Evolutionary conservation across 1,140 invertebrate species (phyloP), one percentile per base, ranked within the genome.

Genomic region (Drosophila arawakana): DNA sequence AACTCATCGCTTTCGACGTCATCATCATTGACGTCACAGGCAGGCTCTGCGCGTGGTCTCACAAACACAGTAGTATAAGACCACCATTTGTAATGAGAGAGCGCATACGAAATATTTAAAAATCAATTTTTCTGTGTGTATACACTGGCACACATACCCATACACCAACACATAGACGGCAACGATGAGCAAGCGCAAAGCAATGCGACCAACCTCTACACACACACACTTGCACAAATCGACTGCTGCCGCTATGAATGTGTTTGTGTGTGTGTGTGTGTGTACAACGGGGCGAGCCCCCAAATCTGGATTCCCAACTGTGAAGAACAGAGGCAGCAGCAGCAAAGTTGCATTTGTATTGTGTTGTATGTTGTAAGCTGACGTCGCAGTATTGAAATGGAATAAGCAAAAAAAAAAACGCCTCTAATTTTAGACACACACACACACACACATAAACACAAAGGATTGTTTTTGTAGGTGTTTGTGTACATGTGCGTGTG

Each of bases 11-110:
- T 30, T 67, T 58, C 83, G 70, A 89, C 83, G 83, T 86, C 83
- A 89, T 89, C 83, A 74, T 80, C 73, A 84, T 86, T 86, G 83
- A 89, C 83, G 83, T 86, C 83, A 86, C 80, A 67, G 52, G 52
- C 52, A 57, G 44, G 43, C 44, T 43, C 30, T 50, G 72, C 72
- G 72, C 72, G 72, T 74, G 72, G 57, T 67, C 41, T 15, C 43
- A 57, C 37, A 50, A 68, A 78, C 43, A 50, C 75, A 78, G 13
- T 18, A 39, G 18, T 41, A 68, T 1, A 37, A 11, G 60, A 67
- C 63, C 25, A 30, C 25, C 25, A 68, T 61, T 60, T 49, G 58
- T 65, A 70, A 77, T 58, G 25, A 58, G 44, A 58, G 66, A 58
- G 58, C 10, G 67, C 15, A 54, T 46, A 52, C 18, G 15, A 15